Evolutionary conservation across 2,888 invertebrate species (phyloP), one percentile per base, ranked within the genome.

Genomic region (Pristionchus fissidentatus): DNA sequence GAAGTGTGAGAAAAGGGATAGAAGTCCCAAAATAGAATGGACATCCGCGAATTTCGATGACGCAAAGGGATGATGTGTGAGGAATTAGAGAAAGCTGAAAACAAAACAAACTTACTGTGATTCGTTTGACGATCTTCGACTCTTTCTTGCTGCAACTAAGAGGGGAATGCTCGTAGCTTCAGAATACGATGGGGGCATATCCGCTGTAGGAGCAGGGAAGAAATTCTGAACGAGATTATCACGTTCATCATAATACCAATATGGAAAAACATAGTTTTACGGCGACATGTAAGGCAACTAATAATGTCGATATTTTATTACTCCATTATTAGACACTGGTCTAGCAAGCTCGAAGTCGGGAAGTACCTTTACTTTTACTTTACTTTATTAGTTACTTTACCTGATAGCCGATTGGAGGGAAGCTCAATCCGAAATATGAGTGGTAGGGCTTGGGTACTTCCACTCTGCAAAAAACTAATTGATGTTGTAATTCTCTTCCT

Each of bases 81-180:
- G 29, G 32, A 19, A n/a, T 8, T 57, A 52, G 15, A 52, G 26
- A 4, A 29, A 57, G 3, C 29, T 1, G n/a, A n/a, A 57, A 66
- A 38, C 19, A 2, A 66, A 1, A 43, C 8, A n/a, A 15, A 55
- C 79, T 79, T 26, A 79, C 79, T 38, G 38, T 0, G 79, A 79
- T 55, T 26, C 79, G 26, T 15, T 8, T 1, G 79, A 79, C 3
- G 79, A 38, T 38, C 38, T 38, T 46, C 79, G 8, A 38, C 70
- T 70, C 70, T 41, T 70, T 32, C 70, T 70, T 7, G 10, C 70
- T 1, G 49, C 22, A 2, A 38, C 29, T 15, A 79, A 41, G 15
- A 57, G 79, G 5, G 79, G 79, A 41, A 79, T 79, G 22, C 79
- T 79, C 38, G 79, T 79, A 2, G 79, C 79, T 19, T 79, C 79